These are phyloP conservation scores for Telmatochromis bifrenatus DNA, from an alignment of 2,113 vertebrate species.

Conservation along the genomic window DNA sequence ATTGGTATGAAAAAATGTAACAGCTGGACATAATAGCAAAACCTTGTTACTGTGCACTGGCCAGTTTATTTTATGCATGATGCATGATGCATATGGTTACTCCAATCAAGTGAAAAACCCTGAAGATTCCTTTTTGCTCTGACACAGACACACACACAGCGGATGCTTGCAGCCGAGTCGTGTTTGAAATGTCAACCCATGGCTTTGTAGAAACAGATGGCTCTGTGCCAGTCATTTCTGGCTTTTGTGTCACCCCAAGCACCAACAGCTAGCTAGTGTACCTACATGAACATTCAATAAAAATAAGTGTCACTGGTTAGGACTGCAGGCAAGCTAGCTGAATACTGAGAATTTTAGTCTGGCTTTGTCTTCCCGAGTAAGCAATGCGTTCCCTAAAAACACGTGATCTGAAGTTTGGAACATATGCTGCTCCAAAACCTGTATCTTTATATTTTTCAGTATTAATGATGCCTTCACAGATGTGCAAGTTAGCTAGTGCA, in stretches of 20 bases:
- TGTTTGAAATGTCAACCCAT: constrained; percentile 1
- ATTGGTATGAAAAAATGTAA: background rate
- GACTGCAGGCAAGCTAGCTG: background rate
- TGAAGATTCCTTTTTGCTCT: background rate
- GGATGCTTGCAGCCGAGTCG: background rate
- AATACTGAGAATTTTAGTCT: background rate
- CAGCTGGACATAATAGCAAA: background rate
- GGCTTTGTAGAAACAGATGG: background rate
- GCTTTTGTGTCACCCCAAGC: background rate
- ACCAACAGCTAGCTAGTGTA: background rate
- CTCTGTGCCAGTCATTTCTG: background rate
- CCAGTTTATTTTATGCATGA: background rate
- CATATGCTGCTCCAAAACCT: background rate
- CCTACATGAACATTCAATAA: background rate
- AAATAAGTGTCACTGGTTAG: background rate
- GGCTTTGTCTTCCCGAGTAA: background rate
- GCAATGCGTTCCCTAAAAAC: background rate
- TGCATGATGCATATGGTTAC: background rate
- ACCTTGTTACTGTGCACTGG: background rate
- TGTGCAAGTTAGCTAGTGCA: background rate
- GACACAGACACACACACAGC: background rate
- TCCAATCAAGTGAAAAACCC: background rate
- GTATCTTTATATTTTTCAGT: background rate
- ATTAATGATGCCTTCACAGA: background rate
- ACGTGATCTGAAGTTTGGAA: background rate